These are phyloP conservation scores for Chrysina gloriosa DNA, from an alignment of 2,888 invertebrate genomes.

Conservation along the genomic window DNA sequence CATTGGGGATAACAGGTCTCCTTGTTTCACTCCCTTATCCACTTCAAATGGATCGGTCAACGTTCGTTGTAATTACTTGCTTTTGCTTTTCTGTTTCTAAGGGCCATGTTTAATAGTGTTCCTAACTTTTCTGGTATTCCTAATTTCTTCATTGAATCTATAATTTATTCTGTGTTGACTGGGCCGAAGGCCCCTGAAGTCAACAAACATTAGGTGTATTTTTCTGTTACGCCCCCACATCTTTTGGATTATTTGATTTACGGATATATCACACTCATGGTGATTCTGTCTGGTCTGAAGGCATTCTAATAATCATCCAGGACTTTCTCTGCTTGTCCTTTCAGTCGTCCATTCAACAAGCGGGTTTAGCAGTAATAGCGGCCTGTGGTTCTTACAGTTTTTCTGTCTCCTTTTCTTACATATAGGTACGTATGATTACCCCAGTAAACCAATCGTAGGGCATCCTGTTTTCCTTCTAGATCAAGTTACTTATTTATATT, in stretches of 20 bases:
- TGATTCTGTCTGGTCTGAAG: slow-evolving; percentile 23
- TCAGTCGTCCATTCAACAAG: background rate
- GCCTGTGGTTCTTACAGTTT: background rate
- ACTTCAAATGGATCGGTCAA: background rate
- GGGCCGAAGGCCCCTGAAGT: slow-evolving; percentile 4
- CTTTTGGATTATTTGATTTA: background rate
- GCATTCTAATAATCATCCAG: slow-evolving; percentile 18
- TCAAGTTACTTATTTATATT: background rate
- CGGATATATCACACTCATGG: slow-evolving; percentile 3
- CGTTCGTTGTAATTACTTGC: background rate
- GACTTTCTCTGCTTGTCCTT: background rate
- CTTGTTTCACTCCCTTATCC: slow-evolving; percentile 7
- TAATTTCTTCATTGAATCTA: background rate
- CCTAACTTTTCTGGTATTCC: background rate
- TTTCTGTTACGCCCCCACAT: slow-evolving; percentile 4
- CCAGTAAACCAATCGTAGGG: background rate
- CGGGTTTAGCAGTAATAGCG: background rate
- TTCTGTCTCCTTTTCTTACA: background rate
- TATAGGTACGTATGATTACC: background rate
- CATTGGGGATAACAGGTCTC: background rate
- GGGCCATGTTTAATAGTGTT: background rate
- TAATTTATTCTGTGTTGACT: background rate
- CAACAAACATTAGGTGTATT: slow-evolving; percentile 14
- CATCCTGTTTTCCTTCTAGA: background rate
- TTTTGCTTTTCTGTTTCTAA: background rate